A percentile compares a stretch with the other conserved stretches of the same genome.
These are phyloP conservation scores for Ichneumoninae sp. DNA, from an alignment of 2,888 invertebrate species.

Conservation along the genomic window DNA sequence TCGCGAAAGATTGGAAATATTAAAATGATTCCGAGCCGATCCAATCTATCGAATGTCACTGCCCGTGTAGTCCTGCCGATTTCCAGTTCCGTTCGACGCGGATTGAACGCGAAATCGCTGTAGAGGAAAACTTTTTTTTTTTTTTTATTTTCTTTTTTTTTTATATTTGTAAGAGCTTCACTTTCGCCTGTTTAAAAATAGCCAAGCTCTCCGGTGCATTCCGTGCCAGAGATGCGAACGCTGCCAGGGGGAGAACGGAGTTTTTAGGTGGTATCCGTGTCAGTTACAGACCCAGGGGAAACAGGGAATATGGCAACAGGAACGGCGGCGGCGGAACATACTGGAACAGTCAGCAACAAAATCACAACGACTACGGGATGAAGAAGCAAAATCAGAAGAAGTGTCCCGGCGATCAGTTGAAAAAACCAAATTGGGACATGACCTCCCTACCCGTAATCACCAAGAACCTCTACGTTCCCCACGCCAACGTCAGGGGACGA, in stretches of 20 bases:
- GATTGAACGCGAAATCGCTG: too few species aligned
- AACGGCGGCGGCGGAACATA: slow-evolving; percentile 79
- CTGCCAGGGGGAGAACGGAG: neutral
- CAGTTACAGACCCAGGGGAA: slow-evolving; percentile 81
- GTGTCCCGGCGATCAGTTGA: slow-evolving; percentile 89
- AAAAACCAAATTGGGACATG: slow-evolving; percentile 94
- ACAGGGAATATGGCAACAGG: slow-evolving; percentile 81
- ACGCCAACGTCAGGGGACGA: slow-evolving; percentile 89
- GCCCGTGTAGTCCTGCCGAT: neutral
- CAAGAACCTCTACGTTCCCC: slow-evolving; percentile 96
- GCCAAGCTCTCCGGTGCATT: neutral
- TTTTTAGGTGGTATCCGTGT: slow-evolving; percentile 44
- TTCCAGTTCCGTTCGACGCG: neutral
- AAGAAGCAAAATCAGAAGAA: slow-evolving; percentile 85
- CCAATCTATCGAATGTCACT: slow-evolving; percentile 5
- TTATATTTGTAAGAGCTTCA: neutral
- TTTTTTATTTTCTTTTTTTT: neutral
- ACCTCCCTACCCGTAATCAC: slow-evolving; percentile 91
- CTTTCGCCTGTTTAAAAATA: neutral
- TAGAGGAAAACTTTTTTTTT: too few species aligned
- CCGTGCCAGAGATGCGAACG: neutral
- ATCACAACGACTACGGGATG: slow-evolving; percentile 71
- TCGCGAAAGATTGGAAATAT: slow-evolving; percentile 6
- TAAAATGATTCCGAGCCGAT: neutral
- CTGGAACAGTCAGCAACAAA: slow-evolving; percentile 79